Conservation (phyloP, 1,140 invertebrate genomes). For the Magallana ariakensis region DNA sequence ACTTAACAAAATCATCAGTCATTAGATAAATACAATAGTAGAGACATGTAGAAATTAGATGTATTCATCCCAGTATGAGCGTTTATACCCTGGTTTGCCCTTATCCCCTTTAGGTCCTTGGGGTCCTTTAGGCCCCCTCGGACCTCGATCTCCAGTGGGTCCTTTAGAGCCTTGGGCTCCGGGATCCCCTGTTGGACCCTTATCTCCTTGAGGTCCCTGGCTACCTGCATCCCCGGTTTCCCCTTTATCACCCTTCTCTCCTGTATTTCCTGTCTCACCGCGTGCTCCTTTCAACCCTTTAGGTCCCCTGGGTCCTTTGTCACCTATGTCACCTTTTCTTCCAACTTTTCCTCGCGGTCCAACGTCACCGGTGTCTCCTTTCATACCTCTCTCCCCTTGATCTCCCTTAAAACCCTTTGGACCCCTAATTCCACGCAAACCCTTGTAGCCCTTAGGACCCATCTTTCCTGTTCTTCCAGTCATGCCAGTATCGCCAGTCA, state of each 20-base stretch:
- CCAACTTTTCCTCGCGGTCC: slow-evolving; percentile 12
- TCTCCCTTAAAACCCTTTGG: not conserved
- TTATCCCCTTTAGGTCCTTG: slow-evolving; percentile 30
- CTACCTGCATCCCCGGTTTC: not conserved
- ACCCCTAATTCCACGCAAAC: not conserved
- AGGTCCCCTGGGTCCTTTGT: not conserved
- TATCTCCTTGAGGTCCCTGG: not conserved
- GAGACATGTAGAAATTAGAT: too few species aligned
- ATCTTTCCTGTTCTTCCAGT: slow-evolving; percentile 9
- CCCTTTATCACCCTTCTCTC: slow-evolving; percentile 7
- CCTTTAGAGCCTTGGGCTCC: not conserved
- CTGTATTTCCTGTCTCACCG: not conserved
- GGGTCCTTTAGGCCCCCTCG: not conserved
- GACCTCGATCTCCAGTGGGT: not conserved
- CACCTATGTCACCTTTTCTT: not conserved
- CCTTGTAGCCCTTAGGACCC: not conserved
- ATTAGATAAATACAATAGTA: too few species aligned
- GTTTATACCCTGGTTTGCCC: not conserved
- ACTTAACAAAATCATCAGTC: too few species aligned
- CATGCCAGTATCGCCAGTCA: slow-evolving; percentile 14
- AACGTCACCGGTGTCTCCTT: not conserved
- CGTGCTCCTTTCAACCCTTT: not conserved
- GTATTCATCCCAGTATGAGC: too few species aligned
- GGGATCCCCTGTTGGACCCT: not conserved
- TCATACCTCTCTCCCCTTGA: not conserved